These are phyloP conservation scores for Scelioninae gen. 1 DNA, from an alignment of 2,888 invertebrate species.

Conservation along the genomic window DNA sequence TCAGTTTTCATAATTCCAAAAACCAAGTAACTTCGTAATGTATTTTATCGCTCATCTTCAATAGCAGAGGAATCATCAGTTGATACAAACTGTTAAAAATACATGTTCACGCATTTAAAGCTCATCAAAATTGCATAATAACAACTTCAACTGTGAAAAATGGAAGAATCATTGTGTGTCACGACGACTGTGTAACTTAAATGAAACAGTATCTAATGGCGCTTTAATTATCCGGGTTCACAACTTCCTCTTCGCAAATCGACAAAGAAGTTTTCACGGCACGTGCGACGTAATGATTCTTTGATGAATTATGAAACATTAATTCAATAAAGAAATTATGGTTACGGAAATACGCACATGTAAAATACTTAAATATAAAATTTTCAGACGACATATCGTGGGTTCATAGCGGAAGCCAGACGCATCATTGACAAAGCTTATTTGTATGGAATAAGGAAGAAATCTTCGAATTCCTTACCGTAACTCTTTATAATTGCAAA, in stretches of 20 bases:
- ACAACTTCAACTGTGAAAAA: constrained; percentile 23
- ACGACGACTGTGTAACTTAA: constrained; percentile 9
- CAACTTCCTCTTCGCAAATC: constrained; percentile 23
- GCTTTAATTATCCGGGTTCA: constrained; percentile 39
- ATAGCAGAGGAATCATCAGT: no score
- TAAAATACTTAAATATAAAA: no score
- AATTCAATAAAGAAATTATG: constrained; percentile 13
- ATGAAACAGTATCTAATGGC: constrained; percentile 32
- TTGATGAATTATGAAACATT: constrained; percentile 20
- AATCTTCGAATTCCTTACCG: not conserved
- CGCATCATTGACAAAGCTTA: not conserved
- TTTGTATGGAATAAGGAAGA: not conserved
- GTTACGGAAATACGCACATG: not conserved
- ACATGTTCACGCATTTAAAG: not conserved
- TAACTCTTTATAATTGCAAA: not conserved
- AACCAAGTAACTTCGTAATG: no score
- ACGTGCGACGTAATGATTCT: constrained; percentile 9
- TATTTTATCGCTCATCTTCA: no score
- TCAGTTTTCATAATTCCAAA: no score
- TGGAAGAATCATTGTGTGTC: not conserved
- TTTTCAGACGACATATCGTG: not conserved
- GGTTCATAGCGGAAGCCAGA: not conserved
- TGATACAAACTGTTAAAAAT: not conserved
- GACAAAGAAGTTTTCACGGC: constrained; percentile 1
- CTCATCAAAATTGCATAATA: constrained; percentile 1